These are phyloP conservation scores for Oreortyx pictus DNA, from an alignment of 2,797 vertebrate species.

Conservation along the genomic window DNA sequence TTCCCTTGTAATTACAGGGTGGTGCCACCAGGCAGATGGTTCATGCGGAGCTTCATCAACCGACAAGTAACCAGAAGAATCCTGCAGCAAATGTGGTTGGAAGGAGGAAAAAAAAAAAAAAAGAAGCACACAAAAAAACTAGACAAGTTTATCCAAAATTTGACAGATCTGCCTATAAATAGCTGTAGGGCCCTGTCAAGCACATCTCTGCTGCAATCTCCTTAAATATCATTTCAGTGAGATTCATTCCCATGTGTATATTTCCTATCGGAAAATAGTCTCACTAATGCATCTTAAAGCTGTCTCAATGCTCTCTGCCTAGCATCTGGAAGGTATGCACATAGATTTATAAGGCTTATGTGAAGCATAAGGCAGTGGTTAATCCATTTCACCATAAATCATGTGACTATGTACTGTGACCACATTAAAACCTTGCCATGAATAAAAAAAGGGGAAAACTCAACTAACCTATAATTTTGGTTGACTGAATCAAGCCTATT, in stretches of 20 bases:
- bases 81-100: conserved; percentile 56
- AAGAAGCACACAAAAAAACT: too few relatives aligned
- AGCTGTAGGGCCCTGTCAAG: conserved; percentile 1
- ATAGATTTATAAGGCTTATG: conserved; percentile 59
- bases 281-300: conserved; percentile 33
- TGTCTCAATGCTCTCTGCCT: conserved; percentile 22
- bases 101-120: background rate
- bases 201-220: background rate
- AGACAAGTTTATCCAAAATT: conserved; percentile 60
- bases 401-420: conserved; percentile 39
- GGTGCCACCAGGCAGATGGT: conserved; percentile 62
- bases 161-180: conserved; percentile 70
- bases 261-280: conserved; percentile 29
- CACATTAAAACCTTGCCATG: conserved; percentile 70
- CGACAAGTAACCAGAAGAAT: conserved; percentile 71
- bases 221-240: background rate
- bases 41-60: conserved; percentile 35
- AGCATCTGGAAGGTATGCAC: conserved; percentile 63
- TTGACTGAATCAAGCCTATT: conserved; percentile 32
- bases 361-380: conserved; percentile 55
- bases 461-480: conserved; percentile 60
- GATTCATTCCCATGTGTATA: conserved; percentile 33
- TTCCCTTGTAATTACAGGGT: conserved; percentile 75
- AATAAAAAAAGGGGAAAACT: conserved; percentile 49
- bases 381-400: conserved; percentile 62